These are phyloP conservation scores for Octopus sinensis DNA, from an alignment of 1,140 invertebrate species.

Conservation along the genomic window DNA sequence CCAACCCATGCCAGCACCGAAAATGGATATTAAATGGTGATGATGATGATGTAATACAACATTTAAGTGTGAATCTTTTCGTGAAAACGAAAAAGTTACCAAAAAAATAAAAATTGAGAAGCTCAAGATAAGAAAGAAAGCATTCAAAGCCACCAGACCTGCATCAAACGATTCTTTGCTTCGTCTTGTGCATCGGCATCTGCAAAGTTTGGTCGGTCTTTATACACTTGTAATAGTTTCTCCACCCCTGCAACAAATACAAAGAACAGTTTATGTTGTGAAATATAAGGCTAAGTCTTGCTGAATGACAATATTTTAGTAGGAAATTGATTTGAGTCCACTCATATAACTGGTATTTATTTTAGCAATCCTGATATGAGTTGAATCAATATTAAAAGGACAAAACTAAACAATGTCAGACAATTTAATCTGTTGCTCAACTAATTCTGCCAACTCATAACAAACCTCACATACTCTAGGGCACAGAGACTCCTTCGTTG, in stretches of 20 bases:
- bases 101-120: background rate
- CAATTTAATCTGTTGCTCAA: too few species aligned
- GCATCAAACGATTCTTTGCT: slow-evolving; percentile 84
- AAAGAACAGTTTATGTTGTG: background rate
- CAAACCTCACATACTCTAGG: too few species aligned
- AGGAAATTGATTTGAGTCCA: slow-evolving; percentile 5
- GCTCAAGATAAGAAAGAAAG: background rate
- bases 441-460: too few species aligned
- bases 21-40: too few species aligned
- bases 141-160: slow-evolving; percentile 63
- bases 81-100: background rate
- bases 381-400: too few species aligned
- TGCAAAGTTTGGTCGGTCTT: slow-evolving; percentile 83
- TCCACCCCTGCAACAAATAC: slow-evolving; percentile 64
- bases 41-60: background rate
- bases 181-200: slow-evolving; percentile 88
- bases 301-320: background rate
- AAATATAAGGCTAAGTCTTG: too few species aligned
- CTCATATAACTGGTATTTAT: too few species aligned
- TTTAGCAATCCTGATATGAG: too few species aligned
- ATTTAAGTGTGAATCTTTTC: background rate
- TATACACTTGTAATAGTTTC: slow-evolving; percentile 85
- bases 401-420: too few species aligned
- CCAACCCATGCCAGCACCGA: too few species aligned
- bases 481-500: too few species aligned